phyloP scores from a whole-genome alignment of 2,888 invertebrate species.

The Disparrhopalites patrizii region DNA sequence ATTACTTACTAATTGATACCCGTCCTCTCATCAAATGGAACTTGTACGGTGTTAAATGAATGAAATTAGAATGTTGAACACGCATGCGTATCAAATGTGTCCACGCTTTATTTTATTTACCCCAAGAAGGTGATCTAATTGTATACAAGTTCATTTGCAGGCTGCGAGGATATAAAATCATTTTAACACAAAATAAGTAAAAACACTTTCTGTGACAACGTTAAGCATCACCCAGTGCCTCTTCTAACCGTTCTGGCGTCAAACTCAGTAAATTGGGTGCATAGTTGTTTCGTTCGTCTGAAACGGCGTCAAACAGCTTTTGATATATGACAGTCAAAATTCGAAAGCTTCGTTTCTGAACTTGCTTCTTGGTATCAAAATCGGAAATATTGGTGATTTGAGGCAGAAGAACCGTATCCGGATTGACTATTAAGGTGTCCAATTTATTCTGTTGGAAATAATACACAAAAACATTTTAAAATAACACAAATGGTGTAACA shows the following conservation, averaged over 20 bases:
- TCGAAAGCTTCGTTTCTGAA: constrained; percentile 76
- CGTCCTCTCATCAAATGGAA: too few relatives aligned
- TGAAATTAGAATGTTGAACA: too few relatives aligned
- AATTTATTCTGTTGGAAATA: constrained; percentile 67
- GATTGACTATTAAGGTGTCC: constrained; percentile 78
- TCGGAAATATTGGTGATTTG: constrained; percentile 65
- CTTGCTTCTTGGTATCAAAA: constrained; percentile 60
- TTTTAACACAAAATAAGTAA: too few relatives aligned
- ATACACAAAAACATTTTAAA: constrained; percentile 9
- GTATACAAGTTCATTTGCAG: too few relatives aligned
- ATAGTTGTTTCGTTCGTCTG: constrained; percentile 73
- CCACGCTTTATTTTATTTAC: too few relatives aligned
- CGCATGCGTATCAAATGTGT: too few relatives aligned
- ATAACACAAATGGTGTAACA: not conserved
- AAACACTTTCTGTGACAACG: too few relatives aligned
- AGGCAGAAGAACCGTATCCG: constrained; percentile 76
- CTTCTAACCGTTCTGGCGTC: constrained; percentile 41
- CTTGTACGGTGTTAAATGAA: too few relatives aligned
- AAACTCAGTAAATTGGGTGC: constrained; percentile 46
- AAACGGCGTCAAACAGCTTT: constrained; percentile 75
- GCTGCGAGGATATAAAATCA: too few relatives aligned
- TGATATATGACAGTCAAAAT: constrained; percentile 84
- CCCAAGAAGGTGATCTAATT: too few relatives aligned
- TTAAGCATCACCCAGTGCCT: constrained; percentile 32
- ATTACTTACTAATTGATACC: too few relatives aligned